Percentiles rank a stretch among this genome's conserved stretches.
phyloP scores from a whole-genome alignment of 2,113 vertebrate species.

The Otolemur garnettii region DNA sequence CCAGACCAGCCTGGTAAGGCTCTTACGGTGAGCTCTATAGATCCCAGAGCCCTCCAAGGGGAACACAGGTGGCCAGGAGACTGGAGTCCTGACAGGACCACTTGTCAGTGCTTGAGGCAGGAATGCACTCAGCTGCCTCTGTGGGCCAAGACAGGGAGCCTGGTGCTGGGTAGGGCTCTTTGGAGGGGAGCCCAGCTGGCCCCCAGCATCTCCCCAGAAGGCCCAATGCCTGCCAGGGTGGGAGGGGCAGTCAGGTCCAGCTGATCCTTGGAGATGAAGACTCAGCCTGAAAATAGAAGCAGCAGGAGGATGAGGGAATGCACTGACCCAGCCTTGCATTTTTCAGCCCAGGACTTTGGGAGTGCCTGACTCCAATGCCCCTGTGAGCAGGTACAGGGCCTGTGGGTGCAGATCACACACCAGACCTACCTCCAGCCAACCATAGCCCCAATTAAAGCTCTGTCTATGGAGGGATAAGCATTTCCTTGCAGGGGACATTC shows the following conservation, averaged over 20 bases:
- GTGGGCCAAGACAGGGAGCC: background rate
- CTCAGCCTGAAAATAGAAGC: background rate
- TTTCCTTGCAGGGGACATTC: accelerated
- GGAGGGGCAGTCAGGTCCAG: background rate
- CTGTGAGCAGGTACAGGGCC: background rate
- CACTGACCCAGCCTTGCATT: accelerated
- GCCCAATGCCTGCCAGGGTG: accelerated
- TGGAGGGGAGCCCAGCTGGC: background rate
- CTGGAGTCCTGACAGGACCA: too few species aligned
- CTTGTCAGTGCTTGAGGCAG: too few species aligned
- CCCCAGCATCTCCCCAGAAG: background rate
- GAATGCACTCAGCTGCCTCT: background rate
- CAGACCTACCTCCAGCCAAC: background rate
- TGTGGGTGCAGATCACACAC: background rate
- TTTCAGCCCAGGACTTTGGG: background rate
- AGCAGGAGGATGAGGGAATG: accelerated
- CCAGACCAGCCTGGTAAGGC: accelerated
- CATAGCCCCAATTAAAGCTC: background rate
- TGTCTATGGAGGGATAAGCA: background rate
- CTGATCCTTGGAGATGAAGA: background rate
- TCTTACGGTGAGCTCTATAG: background rate
- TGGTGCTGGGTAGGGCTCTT: background rate
- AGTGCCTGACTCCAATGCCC: accelerated
- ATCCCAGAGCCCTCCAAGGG: background rate
- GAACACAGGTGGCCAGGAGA: accelerated